Conservation (phyloP, 1,140 invertebrate genomes). For the Agraylea sexmaculata region DNA sequence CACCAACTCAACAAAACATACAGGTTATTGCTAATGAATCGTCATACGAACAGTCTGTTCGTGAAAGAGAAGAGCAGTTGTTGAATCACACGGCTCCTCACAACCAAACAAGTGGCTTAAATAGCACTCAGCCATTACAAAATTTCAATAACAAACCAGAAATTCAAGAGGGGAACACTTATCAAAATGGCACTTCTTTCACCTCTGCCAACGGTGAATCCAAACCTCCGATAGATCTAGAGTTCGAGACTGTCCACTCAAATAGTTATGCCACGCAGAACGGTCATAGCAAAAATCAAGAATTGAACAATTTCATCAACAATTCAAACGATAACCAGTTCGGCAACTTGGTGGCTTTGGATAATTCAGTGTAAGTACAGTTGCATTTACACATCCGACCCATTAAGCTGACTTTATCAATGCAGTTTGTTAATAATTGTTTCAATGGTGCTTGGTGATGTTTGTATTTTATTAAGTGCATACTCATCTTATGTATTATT, state of each 20-base stretch:
- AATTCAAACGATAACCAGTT: conserved; percentile 20
- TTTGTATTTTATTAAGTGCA: conserved; percentile 1
- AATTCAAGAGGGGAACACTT: conserved; percentile 4
- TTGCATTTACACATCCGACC: background rate
- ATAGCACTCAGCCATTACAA: background rate
- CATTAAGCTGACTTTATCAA: too few relatives aligned
- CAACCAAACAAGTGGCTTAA: conserved; percentile 9
- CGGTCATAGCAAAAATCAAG: conserved; percentile 21
- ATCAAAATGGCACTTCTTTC: conserved; percentile 16
- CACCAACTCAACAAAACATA: background rate
- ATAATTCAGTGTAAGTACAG: conserved; percentile 22
- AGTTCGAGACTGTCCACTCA: conserved; percentile 10
- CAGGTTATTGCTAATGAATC: conserved; percentile 6
- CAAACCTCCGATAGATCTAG: conserved; percentile 9
- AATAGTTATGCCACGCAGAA: conserved; percentile 18
- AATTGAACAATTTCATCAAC: too few relatives aligned
- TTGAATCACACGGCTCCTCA: conserved; percentile 16
- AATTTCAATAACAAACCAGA: conserved; percentile 7
- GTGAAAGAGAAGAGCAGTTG: conserved; percentile 17
- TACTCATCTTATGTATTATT: background rate
- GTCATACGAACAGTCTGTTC: conserved; percentile 18
- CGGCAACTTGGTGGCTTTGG: conserved; percentile 19
- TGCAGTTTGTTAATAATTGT: too few relatives aligned
- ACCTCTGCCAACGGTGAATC: conserved; percentile 15
- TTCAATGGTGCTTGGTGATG: background rate